Conservation (phyloP, 2,113 vertebrate genomes). For the Neoarius graeffei region DNA sequence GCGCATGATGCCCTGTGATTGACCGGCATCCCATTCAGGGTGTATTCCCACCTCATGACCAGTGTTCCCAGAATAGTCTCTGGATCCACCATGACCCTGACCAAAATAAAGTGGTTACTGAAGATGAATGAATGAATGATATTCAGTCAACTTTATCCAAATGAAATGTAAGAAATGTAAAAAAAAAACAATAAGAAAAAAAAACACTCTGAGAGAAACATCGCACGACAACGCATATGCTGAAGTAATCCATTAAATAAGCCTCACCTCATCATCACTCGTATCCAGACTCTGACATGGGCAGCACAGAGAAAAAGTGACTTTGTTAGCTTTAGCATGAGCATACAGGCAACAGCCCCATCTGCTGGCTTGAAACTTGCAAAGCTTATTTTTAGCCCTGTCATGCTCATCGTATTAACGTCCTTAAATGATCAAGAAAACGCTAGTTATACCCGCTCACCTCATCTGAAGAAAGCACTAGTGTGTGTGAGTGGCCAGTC, state of each 20-base stretch:
- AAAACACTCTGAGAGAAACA: conserved; percentile 5
- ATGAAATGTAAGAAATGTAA: not conserved
- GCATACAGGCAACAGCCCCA: not conserved
- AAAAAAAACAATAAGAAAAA: not conserved
- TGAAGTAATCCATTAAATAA: conserved; percentile 25
- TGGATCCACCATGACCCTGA: not conserved
- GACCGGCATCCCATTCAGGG: not conserved
- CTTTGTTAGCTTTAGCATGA: conserved; percentile 64
- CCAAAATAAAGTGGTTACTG: not conserved
- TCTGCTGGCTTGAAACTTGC: conserved; percentile 17
- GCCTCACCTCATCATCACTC: conserved; percentile 98
- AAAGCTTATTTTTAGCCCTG: not conserved
- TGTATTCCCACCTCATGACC: not conserved
- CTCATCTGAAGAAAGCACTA: conserved; percentile 88
- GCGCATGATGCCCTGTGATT: not conserved
- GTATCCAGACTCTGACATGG: conserved; percentile 94
- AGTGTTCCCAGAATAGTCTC: not conserved
- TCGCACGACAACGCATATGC: not conserved
- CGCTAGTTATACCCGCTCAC: conserved; percentile 65
- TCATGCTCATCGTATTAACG: not conserved
- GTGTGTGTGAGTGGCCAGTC: conserved; percentile 76
- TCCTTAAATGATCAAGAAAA: not conserved
- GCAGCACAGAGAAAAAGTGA: conserved; percentile 76
- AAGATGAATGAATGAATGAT: not conserved
- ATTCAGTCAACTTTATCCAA: not conserved